Conservation (phyloP, 2,888 invertebrate species). For the Timema podura region DNA sequence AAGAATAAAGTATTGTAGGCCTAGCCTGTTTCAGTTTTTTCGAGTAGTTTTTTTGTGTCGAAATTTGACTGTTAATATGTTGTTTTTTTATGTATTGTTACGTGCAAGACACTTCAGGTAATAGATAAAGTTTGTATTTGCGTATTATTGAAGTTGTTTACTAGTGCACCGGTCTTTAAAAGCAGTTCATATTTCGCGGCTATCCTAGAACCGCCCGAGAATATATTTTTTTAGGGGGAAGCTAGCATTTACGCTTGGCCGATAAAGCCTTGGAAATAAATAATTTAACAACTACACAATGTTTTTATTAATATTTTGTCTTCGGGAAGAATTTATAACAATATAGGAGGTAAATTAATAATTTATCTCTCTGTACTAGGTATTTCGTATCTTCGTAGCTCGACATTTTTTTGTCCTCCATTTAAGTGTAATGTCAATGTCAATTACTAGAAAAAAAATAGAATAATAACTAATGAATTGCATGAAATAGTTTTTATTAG, state of each 20-base stretch:
- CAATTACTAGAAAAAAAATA: slow-evolving; percentile 30
- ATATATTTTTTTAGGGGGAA: slow-evolving; percentile 29
- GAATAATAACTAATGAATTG: neutral
- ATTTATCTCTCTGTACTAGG: slow-evolving; percentile 15
- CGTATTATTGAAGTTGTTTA: slow-evolving; percentile 7
- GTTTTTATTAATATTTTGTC: slow-evolving; percentile 24
- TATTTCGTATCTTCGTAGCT: slow-evolving; percentile 12
- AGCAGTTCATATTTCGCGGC: slow-evolving; percentile 30
- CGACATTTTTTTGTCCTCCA: slow-evolving; percentile 23
- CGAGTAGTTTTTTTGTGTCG: slow-evolving; percentile 25
- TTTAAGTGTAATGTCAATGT: slow-evolving; percentile 31
- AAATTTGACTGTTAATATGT: slow-evolving; percentile 14
- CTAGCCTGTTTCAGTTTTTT: slow-evolving; percentile 9
- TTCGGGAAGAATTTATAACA: neutral
- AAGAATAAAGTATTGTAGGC: slow-evolving; percentile 37
- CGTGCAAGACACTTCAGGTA: slow-evolving; percentile 12
- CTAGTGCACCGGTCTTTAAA: slow-evolving; percentile 15
- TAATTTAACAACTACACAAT: slow-evolving; percentile 25
- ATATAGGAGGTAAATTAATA: slow-evolving; percentile 19
- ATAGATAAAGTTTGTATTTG: neutral
- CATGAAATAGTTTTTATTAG: too few relatives aligned
- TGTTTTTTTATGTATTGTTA: slow-evolving; percentile 11
- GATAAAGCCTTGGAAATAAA: slow-evolving; percentile 30
- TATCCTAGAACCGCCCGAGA: slow-evolving; percentile 26
- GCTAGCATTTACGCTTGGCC: slow-evolving; percentile 30